Percentiles rank a stretch among this genome's conserved stretches.
phyloP scores from a whole-genome alignment of 2,113 vertebrate species.

The Gallinago jamesoni region DNA sequence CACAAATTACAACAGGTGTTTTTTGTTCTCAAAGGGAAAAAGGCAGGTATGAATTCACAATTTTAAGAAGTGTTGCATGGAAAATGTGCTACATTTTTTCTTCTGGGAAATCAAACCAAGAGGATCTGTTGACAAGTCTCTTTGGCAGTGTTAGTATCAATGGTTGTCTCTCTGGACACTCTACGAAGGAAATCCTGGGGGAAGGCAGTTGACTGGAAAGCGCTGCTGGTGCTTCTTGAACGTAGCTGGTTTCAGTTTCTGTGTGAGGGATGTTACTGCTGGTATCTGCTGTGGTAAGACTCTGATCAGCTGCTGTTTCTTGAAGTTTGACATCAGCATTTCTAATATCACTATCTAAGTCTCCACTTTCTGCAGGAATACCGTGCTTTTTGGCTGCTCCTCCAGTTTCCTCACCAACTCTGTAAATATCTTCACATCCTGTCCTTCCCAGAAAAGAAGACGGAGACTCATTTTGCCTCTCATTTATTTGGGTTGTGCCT shows the following conservation, averaged over 20 bases:
- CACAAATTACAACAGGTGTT: neutral
- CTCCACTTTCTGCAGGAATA: neutral
- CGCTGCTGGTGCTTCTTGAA: conserved; percentile 44
- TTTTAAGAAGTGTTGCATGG: neutral
- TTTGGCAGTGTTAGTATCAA: conserved; percentile 70
- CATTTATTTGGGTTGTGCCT: neutral
- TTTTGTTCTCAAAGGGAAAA: neutral
- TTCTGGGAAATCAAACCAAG: conserved; percentile 37
- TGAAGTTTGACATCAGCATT: neutral
- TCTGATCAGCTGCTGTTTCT: conserved; percentile 19
- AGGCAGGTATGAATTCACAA: neutral
- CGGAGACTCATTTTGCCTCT: neutral
- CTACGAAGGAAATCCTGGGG: conserved; percentile 47
- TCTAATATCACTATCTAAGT: conserved; percentile 1
- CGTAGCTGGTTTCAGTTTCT: neutral
- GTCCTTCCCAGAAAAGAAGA: neutral
- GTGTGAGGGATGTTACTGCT: neutral
- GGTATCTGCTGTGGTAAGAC: neutral
- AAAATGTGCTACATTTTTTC: conserved; percentile 46
- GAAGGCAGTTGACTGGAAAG: conserved; percentile 43
- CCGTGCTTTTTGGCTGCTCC: neutral
- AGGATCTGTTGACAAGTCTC: conserved; percentile 52
- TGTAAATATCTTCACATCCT: conserved; percentile 44
- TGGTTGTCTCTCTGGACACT: conserved; percentile 48
- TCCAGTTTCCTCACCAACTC: conserved; percentile 26